Percentiles rank a stretch among this genome's conserved stretches.
These are phyloP conservation scores for Staurois parvus DNA, from an alignment of 2,797 vertebrate genomes.

Conservation along the genomic window DNA sequence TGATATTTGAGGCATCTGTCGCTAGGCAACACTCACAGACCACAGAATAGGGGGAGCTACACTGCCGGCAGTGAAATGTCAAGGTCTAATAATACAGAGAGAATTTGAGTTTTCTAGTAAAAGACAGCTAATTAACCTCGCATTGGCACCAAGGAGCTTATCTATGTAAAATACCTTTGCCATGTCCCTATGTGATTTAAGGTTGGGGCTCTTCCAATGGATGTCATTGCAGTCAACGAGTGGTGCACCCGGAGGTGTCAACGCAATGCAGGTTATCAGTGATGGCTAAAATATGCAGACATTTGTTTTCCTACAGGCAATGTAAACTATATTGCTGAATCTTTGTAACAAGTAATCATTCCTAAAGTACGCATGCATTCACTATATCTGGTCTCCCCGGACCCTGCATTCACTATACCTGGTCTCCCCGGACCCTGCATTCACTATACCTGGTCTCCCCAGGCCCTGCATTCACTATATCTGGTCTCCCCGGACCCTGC, in stretches of 20 bases:
- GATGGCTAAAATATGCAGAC: background rate
- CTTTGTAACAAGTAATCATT: too few relatives aligned
- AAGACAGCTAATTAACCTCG: conserved; percentile 61
- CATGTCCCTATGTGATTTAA: conserved; percentile 1
- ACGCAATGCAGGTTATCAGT: conserved; percentile 5
- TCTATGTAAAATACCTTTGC: conserved; percentile 55
- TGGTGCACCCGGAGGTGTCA: background rate
- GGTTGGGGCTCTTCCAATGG: conserved; percentile 8
- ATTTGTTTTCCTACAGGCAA: background rate
- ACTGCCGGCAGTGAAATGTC: conserved; percentile 54
- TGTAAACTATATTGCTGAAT: background rate
- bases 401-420: too few relatives aligned
- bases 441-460: too few relatives aligned
- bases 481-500: too few relatives aligned
- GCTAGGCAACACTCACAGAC: conserved; percentile 52
- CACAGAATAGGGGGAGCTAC: conserved; percentile 33
- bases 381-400: too few relatives aligned
- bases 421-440: too few relatives aligned
- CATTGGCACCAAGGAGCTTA: conserved; percentile 49
- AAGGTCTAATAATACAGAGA: conserved; percentile 58
- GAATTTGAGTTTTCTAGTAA: conserved; percentile 42
- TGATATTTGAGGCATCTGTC: conserved; percentile 61
- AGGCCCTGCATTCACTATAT: too few relatives aligned
- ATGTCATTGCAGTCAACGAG: background rate
- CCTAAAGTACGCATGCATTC: too few relatives aligned